Evolutionary conservation across 1,140 invertebrate species (phyloP), one percentile per base, ranked within the genome.

Genomic region (Pseudomyrmex dendroicus): DNA sequence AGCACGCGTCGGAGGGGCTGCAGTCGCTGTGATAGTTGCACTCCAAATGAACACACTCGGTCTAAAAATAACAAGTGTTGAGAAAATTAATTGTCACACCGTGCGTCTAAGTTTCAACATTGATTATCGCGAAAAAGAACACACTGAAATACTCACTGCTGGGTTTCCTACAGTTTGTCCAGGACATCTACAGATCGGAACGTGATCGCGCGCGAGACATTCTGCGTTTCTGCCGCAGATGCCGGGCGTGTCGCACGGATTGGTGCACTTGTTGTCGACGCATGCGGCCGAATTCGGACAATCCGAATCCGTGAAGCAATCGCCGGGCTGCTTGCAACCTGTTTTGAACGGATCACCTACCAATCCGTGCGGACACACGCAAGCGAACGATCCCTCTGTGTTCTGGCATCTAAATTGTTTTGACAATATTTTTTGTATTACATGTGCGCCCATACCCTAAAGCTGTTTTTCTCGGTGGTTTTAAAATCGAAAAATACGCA

Each of bases 1-100:
- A 95, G 87, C 98, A 99, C 5, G 97, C 96, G 91, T 96, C 95
- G 25, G 96, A 95, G 13, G 93, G 89, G 1, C 93, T 88, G 91
- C 98, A 99, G 86, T 98, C 97, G 25, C 95, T 95, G 88, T 97
- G 97, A 88, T 97, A 96, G 9, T 95, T 95, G 92, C 98, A 98
- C 93, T 98, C 97, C 64, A 97, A 95, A 77, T 95, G 95, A 2
- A 95, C 91, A 91, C 97, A 98, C 91, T 96, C 96, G 2, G 94
- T 86, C 86, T 93, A 67, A 46, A 89, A 80, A 89, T 7, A 66
- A 46, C 20, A 50, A 54, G 15, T 17, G 5, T 52, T n/a, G 25
- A 50, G 12, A 73, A 57, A 44, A 46, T 46, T 13, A 20, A 44
- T 72, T 57, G 54, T 35, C 5, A 7, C 7, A 35, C 35, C 35